Base-by-base conservation (phyloP, 2,888 invertebrate genomes). In the Cosmorhoe ocellata region DNA sequence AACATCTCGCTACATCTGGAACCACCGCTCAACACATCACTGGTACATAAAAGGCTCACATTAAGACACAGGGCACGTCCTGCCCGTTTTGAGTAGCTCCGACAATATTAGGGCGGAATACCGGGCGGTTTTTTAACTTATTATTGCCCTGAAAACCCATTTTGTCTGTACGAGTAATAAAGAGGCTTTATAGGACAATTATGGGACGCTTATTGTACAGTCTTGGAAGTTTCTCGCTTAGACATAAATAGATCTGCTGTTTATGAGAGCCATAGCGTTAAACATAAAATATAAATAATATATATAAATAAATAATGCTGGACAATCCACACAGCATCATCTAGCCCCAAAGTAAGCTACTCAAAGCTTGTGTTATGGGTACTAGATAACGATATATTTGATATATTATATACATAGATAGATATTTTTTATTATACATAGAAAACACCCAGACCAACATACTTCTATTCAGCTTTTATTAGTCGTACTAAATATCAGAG, bases 41-140 rank as follows among this genome's bases (percentile, higher is more conserved):
- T 49, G 54, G 58, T 54, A 61, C 56, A 59, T 65, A 73, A 75
- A 73, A 76, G 69, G 66, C 71, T 59, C 61, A 55, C 65, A 77
- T 84, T 79, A 70, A 67, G 56, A 78, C 63, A 58, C 83, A 39
- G 64, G 77, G 80, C 88, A 88, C 87, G 88, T 78, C 63, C 58
- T 59, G 58, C 73, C 72, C 84, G 82, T 85, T 83, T 69, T 76
- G 79, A 76, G 77, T 76, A 71, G 76, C 67, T 76, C 74, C 69
- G 63, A 69, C 76, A 73, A 81, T 84, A 85, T 84, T 80, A 82
- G 81, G 74, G 69, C 63, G 68, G 68, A 68, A 74, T 74, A 71
- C 68, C 62, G 74, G 71, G 69, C 64, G 65, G 68, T 73, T 77
- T 82, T 83, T 80, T 76, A 76, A 81, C 79, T 81, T 79, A 81